Base-by-base conservation (phyloP, 2,113 vertebrate genomes). In the Oostethus manadensis region DNA sequence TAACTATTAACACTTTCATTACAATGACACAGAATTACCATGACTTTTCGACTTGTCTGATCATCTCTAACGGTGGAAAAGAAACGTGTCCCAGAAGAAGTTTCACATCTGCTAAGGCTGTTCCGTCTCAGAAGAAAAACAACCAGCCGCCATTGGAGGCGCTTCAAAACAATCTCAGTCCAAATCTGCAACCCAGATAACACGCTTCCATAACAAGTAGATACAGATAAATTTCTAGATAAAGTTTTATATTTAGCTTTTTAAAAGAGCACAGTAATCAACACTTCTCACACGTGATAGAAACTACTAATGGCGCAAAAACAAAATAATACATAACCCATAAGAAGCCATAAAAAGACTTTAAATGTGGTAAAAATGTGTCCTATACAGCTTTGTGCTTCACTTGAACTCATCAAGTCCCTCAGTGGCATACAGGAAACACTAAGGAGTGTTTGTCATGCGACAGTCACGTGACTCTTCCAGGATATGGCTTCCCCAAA, bases 241-340 rank as follows among this genome's bases (percentile, higher is more conserved):
- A 86, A 62, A 85, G 76, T 76, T 81, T 79, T 83, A 94, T 96
- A 97, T 96, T 95, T 92, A 95, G 93, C 93, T 93, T 77, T 72
- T 96, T 93, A 91, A 97, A 96, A 95, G 92, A 96, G 92, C 97
- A 98, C 94, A 97, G 91, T 94, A 94, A 42, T 14, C 10, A 96
- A 97, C 93, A 98, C 94, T 93, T 95, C 90, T 92, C 91, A 98
- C 93, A 96, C 88, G 92, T 94, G 93, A 94, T 94, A 96, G 92
- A 98, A 97, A 96, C 93, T 94, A 97, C 93, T 62, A 62, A 55
- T 72, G 46, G 61, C 22, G 40, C 38, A 42, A 65, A 69, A 70
- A 67, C 56, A 38, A 54, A 53, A 54, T 38, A n/a, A 18, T 20
- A 54, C n/a, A 38, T 54, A 71, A 58, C 40, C 20, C 16, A 33